Percentiles rank a stretch among this genome's conserved stretches.
phyloP scores from a whole-genome alignment of 2,888 invertebrate species.

The Phaonia tiefii region DNA sequence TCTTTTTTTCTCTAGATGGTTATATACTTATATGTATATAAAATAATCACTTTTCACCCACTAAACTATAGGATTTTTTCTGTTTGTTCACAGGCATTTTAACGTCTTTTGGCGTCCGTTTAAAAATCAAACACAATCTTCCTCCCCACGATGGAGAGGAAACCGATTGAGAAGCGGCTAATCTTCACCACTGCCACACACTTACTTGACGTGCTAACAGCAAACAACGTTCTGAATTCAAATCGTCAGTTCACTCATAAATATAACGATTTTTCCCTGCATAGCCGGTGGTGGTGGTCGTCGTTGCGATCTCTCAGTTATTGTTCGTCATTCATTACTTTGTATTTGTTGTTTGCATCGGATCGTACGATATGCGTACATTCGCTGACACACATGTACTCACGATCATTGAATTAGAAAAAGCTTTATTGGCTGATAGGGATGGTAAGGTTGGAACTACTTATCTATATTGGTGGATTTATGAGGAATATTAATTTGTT shows the following conservation, averaged over 20 bases:
- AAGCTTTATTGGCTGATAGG: neutral
- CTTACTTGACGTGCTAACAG: slow-evolving; percentile 71
- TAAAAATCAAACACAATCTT: neutral
- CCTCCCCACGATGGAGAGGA: neutral
- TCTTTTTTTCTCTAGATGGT: too few relatives aligned
- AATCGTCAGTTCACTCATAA: slow-evolving; percentile 69
- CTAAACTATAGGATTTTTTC: neutral
- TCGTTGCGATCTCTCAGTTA: neutral
- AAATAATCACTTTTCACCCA: slow-evolving; percentile 14
- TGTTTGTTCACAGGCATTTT: neutral
- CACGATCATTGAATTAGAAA: slow-evolving; percentile 3
- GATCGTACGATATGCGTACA: neutral
- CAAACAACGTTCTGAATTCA: slow-evolving; percentile 74
- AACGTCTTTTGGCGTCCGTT: neutral
- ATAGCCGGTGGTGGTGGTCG: neutral
- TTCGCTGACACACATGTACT: neutral
- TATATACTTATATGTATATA: too few relatives aligned
- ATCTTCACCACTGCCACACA: slow-evolving; percentile 30
- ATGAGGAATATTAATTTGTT: too few relatives aligned
- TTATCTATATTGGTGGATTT: too few relatives aligned
- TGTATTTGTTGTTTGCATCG: neutral
- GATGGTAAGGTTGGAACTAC: neutral
- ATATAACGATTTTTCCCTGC: slow-evolving; percentile 70
- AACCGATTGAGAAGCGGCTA: neutral
- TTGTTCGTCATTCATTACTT: neutral